Evolutionary conservation across 2,888 invertebrate species (phyloP), one percentile per base, ranked within the genome.

Genomic region (Lasioglossum figueresi): DNA sequence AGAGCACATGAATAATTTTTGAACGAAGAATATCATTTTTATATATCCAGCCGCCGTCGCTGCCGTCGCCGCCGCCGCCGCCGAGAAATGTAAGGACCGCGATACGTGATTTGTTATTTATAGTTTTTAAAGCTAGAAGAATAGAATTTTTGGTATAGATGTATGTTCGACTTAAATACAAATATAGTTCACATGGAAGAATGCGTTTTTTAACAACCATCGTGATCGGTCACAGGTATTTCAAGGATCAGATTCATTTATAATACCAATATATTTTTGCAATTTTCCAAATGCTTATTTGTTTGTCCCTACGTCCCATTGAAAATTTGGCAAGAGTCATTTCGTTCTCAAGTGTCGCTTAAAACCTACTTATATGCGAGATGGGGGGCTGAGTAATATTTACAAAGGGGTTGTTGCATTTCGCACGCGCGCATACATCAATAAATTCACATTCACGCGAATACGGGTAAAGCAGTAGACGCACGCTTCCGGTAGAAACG

Each of bases 231-330:
- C 70, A 66, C 74, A 72, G 81, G 63, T 76, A 75, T 72, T 74
- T 70, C 23, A 59, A 82, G 56, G 74, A 85, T 80, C 74, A 52
- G 71, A 71, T 74, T 93, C 91, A 90, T 94, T 94, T 94, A 94
- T 94, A 94, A 94, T 94, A 94, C 93, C 93, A 94, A 94, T 94
- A 94, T 94, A 94, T 94, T 94, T 84, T 93, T 92, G 92, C 91
- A 90, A 93, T 93, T 93, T 91, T 93, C 92, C 91, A 91, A 92
- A 93, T 92, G 91, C 92, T 92, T 91, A 92, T 89, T 93, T 91
- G 89, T 91, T 92, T 93, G 88, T 91, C 90, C 91, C 91, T 92
- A 93, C 89, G 90, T 94, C 92, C 93, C 93, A 93, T 93, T 92
- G 92, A 93, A 93, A 93, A 93, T 93, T 94, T 94, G 94, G 94